phyloP scores from a whole-genome alignment of 30 jellyfish, hydroid and myxozoan species.

The Pseudorhiza aurosa region DNA sequence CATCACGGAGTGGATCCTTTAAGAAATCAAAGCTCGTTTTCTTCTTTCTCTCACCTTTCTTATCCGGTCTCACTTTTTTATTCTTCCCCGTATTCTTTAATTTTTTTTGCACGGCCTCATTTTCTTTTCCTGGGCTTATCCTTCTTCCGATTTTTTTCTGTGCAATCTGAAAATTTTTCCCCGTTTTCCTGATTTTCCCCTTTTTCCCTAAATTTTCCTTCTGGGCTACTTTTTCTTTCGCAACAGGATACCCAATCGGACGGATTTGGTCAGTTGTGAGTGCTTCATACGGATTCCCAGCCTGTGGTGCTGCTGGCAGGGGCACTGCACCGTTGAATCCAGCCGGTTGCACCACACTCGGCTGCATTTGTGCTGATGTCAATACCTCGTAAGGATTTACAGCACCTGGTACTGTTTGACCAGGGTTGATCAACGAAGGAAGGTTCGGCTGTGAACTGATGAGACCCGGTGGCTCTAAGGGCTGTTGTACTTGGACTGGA shows the following conservation, averaged over 20 bases:
- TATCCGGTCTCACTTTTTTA: background rate
- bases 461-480: slow-evolving; percentile 58
- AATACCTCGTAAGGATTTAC: slow-evolving; percentile 48
- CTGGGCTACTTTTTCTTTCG: background rate
- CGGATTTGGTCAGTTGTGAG: slow-evolving; percentile 32
- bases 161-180: background rate
- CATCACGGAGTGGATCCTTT: slow-evolving; percentile 22
- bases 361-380: slow-evolving; percentile 58
- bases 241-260: slow-evolving; percentile 19
- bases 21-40: background rate
- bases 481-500: slow-evolving; percentile 27
- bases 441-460: slow-evolving; percentile 39
- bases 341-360: slow-evolving; percentile 11
- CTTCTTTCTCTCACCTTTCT: background rate
- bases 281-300: slow-evolving; percentile 35
- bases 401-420: slow-evolving; percentile 32
- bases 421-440: slow-evolving; percentile 19
- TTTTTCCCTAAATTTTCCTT: slow-evolving; percentile 13
- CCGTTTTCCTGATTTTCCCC: slow-evolving; percentile 3
- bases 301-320: background rate
- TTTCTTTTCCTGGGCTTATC: background rate
- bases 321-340: slow-evolving; percentile 15
- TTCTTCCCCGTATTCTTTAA: background rate
- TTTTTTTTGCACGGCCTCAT: background rate
- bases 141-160: too few species aligned